Evolutionary conservation across 2,797 vertebrate species (phyloP), one percentile per base, ranked within the genome.

Genomic region (Anguilla obscura): DNA sequence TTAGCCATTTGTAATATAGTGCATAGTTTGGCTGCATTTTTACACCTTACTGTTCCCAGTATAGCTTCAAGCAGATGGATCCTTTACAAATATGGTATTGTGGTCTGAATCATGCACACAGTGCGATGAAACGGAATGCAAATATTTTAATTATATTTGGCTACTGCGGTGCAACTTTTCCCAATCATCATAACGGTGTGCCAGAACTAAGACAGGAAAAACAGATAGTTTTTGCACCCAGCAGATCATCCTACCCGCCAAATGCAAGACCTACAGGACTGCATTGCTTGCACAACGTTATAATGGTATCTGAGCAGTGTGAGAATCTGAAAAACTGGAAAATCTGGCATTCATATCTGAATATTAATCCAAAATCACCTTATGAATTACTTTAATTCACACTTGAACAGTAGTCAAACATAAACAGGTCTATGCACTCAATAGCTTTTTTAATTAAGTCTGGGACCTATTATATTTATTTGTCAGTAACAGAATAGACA

Each of bases 91-190:
- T 36, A n/a, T 74, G 69, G 27, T 71, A 30, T 10, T 71, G 10
- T 71, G 66, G 30, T 74, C 27, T 33, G 30, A 74, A 74, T 74
- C 69, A 74, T 74, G 69, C 69, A 74, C 27, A 27, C 69, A 74
- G 69, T 27, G 10, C 30, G 0, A 33, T 14, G 27, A 74, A 33
- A 74, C 12, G 8, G 69, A 27, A 74, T 14, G 12, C 69, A 30
- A 14, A 74, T 74, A 74, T 33, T 14, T 74, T 2, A 33, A 74
- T 33, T 33, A n/a, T 74, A 14, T 30, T 30, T 74, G 30, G 30
- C 9, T 33, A 2, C 69, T 16, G 69, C 14, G 69, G 27, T 33
- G 69, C 10, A 74, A 33, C 10, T 74, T 74, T 74, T 74, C 30
- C 69, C 1, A 9, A 14, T 2, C 27, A 33, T 30, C 27, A 36